Evolutionary conservation across 2,113 vertebrate species (phyloP).

Genomic region (Panthera tigris): DNA sequence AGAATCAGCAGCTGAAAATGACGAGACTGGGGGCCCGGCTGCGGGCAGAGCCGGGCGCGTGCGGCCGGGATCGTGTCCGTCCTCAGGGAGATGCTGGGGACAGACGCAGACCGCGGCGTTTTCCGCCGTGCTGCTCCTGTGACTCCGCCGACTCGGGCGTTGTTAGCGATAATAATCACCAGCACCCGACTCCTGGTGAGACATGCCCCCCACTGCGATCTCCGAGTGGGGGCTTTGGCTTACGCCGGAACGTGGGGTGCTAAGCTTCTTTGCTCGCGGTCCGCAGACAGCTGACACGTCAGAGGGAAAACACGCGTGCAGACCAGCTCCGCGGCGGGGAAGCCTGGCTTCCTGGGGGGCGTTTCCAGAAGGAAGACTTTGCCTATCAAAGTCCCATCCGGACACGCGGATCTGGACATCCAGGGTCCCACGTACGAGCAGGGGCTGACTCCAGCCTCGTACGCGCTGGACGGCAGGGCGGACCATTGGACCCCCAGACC

Average conservation of each 20-base stretch:
- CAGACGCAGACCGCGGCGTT: neutral
- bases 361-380: neutral
- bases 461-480: accelerated
- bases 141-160: accelerated
- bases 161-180: accelerated
- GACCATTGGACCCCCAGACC: accelerated
- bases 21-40: accelerated
- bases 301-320: accelerated
- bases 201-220: accelerated
- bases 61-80: neutral
- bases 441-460: accelerated
- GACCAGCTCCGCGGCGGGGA: too few relatives aligned
- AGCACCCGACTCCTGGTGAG: accelerated
- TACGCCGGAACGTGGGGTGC: accelerated
- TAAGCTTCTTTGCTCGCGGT: accelerated
- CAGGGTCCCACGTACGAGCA: neutral
- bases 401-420: too few relatives aligned
- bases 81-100: accelerated
- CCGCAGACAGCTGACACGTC: accelerated
- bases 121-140: accelerated
- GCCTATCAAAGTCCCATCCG: accelerated
- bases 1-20: accelerated
- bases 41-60: accelerated
- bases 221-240: accelerated
- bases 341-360: neutral